These are phyloP conservation scores for Momotus momota DNA, from an alignment of 2,797 vertebrate genomes.

Conservation along the genomic window DNA sequence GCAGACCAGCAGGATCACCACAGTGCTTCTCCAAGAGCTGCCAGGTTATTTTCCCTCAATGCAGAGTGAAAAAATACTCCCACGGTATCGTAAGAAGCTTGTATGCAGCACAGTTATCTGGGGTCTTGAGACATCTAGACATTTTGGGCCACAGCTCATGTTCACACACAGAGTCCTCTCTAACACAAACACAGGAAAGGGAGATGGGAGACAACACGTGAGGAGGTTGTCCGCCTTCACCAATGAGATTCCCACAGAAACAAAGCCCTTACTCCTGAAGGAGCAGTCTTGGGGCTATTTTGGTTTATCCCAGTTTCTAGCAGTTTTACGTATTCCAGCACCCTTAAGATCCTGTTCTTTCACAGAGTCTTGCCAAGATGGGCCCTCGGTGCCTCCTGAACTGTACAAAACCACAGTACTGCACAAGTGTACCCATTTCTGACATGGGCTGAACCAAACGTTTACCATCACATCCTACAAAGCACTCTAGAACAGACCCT, in stretches of 20 bases:
- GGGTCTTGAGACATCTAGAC: background rate
- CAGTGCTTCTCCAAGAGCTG: background rate
- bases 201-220: fast-evolving
- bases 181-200: background rate
- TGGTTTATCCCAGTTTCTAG: background rate
- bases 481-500: background rate
- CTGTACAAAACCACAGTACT: background rate
- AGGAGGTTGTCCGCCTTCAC: background rate
- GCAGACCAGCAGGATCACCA: background rate
- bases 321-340: background rate
- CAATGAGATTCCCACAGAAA: background rate
- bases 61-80: background rate
- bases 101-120: background rate
- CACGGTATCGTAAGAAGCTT: background rate
- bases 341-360: background rate
- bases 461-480: background rate
- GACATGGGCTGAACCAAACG: background rate
- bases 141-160: background rate
- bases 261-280: background rate
- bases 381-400: background rate
- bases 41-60: background rate
- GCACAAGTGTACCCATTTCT: fast-evolving
- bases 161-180: background rate
- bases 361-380: background rate
- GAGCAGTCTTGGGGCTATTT: background rate